Base-by-base conservation (phyloP, 2,888 invertebrate genomes). In the Bugulina stolonifera region DNA sequence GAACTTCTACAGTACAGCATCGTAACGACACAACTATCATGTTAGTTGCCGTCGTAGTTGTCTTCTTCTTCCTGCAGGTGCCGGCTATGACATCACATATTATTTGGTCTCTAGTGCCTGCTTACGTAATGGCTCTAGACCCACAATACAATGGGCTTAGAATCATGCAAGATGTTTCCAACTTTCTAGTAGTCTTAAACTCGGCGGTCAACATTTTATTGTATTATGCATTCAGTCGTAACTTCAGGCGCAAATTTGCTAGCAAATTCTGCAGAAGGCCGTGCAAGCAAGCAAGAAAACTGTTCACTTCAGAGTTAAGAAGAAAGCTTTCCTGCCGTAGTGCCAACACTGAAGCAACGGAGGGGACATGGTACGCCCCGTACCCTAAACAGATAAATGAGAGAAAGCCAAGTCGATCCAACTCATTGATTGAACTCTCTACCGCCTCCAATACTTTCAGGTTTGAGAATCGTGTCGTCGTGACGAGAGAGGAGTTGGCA, bases 171-270 rank as follows among this genome's bases (percentile, higher is more conserved):
- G 25, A 84, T 75, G 78, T 81, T 14, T 80, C 79, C 43, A 83
- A 81, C 76, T 82, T 84, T 72, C 77, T 84, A 1, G 81, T 84
- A 52, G 78, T 81, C 35, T 74, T 83, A 14, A 84, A 84, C 77
- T 83, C 83, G 25, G 83, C 84, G 72, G 80, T 82, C 58, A 84
- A 84, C 77, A 82, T 84, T 75, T 79, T 84, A 72, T 83, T 83
- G 72, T 84, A 84, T 76, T 84, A 83, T 74, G 81, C 83, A 74
- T 84, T 84, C 73, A 83, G 84, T 25, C 76, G 79, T 73, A 78
- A 80, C 72, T 84, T 84, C 74, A 79, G 84, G 1, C 75, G 75
- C 34, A 80, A 83, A 73, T 82, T 83, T 76, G 32, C n/a, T 43
- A 32, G 22, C 64, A 64, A 64, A 27, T 64, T 64, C 32, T 64